Conservation (phyloP, 2,888 invertebrate species). For the Chaitophorus viminalis region DNA sequence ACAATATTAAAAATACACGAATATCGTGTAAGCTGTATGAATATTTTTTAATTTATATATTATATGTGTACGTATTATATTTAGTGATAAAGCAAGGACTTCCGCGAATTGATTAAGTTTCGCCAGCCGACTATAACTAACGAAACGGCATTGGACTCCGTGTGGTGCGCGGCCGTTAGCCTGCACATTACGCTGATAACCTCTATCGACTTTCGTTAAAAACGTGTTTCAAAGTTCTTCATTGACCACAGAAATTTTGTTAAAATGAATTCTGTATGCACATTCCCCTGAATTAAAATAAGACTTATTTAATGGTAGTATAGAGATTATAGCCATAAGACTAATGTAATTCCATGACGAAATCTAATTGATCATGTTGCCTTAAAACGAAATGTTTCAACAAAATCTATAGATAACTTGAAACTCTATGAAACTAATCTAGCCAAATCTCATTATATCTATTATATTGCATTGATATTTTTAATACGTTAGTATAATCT, state of each 20-base stretch:
- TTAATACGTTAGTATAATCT: no score
- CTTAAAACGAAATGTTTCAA: no score
- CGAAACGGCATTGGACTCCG: slow-evolving; percentile 36
- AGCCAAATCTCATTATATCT: no score
- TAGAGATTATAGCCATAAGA: no score
- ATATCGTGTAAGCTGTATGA: not conserved
- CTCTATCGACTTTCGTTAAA: slow-evolving; percentile 34
- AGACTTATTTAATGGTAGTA: not conserved
- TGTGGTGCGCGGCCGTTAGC: not conserved
- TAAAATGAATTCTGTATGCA: not conserved
- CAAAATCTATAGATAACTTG: no score
- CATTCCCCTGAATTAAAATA: not conserved
- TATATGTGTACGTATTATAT: not conserved
- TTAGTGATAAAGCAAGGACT: slow-evolving; percentile 3
- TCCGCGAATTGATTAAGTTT: slow-evolving; percentile 47
- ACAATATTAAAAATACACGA: not conserved
- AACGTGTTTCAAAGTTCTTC: not conserved
- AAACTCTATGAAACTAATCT: no score
- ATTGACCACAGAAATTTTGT: not conserved
- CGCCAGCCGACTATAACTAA: not conserved
- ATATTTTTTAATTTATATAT: not conserved
- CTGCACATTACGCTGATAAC: slow-evolving; percentile 25
- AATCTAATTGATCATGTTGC: no score
- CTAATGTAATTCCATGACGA: no score
- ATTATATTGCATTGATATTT: no score